Conservation (phyloP, 2,888 invertebrate genomes). For the Drosophila neonasuta region DNA sequence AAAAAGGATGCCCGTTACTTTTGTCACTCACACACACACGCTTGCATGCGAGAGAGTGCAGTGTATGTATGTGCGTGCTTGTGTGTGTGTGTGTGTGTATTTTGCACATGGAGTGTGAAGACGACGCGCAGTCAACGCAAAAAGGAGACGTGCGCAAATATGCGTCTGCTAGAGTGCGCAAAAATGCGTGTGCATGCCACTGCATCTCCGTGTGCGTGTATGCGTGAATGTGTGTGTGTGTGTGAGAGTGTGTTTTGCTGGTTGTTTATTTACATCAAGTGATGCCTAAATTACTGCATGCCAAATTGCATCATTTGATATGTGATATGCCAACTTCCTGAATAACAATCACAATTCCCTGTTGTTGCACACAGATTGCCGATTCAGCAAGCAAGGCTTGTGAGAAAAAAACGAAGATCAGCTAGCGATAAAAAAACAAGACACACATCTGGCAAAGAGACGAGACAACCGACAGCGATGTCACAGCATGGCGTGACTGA, state of each 20-base stretch:
- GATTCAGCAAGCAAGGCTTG: not conserved
- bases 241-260: not conserved
- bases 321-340: not conserved
- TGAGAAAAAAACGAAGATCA: too few relatives aligned
- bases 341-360: not conserved
- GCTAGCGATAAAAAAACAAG: too few relatives aligned
- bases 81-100: not conserved
- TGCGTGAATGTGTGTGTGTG: not conserved
- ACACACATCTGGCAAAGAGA: too few relatives aligned
- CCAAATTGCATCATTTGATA: constrained; percentile 31
- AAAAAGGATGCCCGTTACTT: constrained; percentile 31
- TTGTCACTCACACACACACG: not conserved
- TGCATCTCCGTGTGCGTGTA: not conserved
- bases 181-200: not conserved
- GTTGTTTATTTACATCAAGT: constrained; percentile 15
- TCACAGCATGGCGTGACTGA: constrained; percentile 78
- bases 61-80: not conserved
- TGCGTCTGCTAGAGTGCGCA: not conserved
- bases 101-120: constrained; percentile 8
- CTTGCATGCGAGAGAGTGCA: not conserved
- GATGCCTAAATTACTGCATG: not conserved
- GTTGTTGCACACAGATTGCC: not conserved
- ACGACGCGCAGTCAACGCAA: not conserved
- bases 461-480: not conserved
- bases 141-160: constrained; percentile 10